Evolutionary conservation across 2,888 invertebrate species (phyloP).

Genomic region (Microctonus aethiopoides): DNA sequence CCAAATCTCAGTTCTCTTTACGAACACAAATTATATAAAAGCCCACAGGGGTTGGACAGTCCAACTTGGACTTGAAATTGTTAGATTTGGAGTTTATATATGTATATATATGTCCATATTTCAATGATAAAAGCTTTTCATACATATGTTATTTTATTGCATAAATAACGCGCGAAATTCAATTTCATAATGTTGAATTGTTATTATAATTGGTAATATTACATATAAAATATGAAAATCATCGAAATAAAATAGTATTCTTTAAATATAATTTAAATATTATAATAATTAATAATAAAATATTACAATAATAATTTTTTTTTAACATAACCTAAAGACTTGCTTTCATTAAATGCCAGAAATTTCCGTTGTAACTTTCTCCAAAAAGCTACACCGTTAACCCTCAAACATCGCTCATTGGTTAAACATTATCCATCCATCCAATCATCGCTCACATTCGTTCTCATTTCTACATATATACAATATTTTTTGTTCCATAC

Average conservation of each 20-base stretch:
- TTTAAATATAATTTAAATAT: neutral
- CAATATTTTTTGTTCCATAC: neutral
- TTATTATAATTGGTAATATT: neutral
- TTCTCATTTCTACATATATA: too few species aligned
- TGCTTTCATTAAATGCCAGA: neutral
- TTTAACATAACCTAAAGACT: neutral
- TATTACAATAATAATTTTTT: neutral
- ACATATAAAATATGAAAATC: neutral
- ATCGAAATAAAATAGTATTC: neutral
- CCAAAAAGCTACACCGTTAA: too few species aligned
- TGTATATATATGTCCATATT: too few species aligned
- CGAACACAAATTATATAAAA: too few species aligned
- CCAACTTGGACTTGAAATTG: too few species aligned
- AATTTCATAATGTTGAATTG: neutral
- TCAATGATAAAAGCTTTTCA: too few species aligned
- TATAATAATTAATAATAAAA: neutral
- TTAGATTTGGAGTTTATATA: too few species aligned
- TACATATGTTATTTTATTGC: too few species aligned
- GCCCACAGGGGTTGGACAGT: too few species aligned
- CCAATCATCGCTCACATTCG: neutral
- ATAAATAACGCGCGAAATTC: neutral
- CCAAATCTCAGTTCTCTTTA: too few species aligned
- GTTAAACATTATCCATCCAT: neutral
- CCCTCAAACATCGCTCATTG: neutral
- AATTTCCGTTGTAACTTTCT: too few species aligned